A percentile compares a stretch with the other conserved stretches of the same genome.
phyloP scores from a whole-genome alignment of 1,140 invertebrate species.

The Pteromalus puparum region DNA sequence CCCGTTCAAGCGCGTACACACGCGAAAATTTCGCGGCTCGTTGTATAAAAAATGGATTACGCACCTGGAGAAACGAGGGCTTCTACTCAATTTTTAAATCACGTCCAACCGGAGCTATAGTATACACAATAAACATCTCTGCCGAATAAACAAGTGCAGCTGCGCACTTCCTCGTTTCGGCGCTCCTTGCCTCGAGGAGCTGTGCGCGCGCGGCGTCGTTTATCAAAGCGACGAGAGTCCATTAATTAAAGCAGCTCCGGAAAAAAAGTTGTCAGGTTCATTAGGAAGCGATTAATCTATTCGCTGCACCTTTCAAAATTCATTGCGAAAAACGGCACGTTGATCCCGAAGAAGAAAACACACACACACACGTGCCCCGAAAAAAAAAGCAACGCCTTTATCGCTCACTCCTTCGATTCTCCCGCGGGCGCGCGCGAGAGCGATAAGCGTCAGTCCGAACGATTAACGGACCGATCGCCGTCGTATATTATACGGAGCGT shows the following conservation, averaged over 20 bases:
- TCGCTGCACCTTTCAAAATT: neutral
- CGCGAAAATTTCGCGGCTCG: no score
- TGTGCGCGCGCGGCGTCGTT: neutral
- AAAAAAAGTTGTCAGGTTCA: slow-evolving; percentile 29
- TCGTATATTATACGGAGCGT: neutral
- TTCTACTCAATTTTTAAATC: no score
- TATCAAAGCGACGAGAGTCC: slow-evolving; percentile 5
- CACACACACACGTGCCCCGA: neutral
- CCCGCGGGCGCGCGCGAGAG: slow-evolving; percentile 52
- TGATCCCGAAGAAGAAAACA: no score
- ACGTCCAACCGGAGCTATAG: no score
- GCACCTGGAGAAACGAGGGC: no score
- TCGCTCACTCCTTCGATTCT: slow-evolving; percentile 54
- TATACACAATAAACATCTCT: no score
- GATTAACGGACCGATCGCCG: slow-evolving; percentile 20
- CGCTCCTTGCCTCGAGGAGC: neutral
- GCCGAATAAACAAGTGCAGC: neutral
- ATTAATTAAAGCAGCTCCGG: slow-evolving; percentile 1
- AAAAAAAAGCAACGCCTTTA: slow-evolving; percentile 1
- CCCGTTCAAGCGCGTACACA: no score
- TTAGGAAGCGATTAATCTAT: slow-evolving; percentile 33
- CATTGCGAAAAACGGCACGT: slow-evolving; percentile 25
- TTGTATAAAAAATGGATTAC: no score
- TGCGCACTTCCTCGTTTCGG: neutral
- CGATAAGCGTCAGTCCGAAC: slow-evolving; percentile 33